Evolutionary conservation across 2,888 invertebrate genomes (phyloP).

Genomic region (Agrochola litura): DNA sequence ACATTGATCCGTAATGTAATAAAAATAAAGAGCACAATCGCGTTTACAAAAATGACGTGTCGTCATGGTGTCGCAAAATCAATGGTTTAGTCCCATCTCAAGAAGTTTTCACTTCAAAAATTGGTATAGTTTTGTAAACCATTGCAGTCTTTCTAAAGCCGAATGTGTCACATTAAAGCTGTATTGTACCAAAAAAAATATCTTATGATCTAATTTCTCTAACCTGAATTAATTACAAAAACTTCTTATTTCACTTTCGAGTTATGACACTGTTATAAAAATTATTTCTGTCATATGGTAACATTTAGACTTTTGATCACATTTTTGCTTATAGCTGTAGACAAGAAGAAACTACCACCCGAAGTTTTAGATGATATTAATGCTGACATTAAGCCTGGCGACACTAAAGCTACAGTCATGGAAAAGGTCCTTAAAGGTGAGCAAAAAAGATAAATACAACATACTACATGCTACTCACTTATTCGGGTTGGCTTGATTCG

Average conservation of each 20-base stretch:
- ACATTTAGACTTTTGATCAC: background rate
- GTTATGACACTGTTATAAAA: background rate
- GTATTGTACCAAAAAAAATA: background rate
- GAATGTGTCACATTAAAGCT: background rate
- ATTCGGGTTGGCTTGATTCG: background rate
- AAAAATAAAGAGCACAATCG: too few relatives aligned
- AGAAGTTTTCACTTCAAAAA: too few relatives aligned
- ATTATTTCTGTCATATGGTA: background rate
- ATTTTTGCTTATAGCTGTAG: constrained; percentile 30
- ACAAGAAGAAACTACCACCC: constrained; percentile 17
- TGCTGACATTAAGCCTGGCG: background rate
- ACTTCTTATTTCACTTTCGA: background rate
- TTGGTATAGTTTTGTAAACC: too few relatives aligned
- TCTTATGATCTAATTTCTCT: background rate
- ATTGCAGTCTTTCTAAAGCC: background rate
- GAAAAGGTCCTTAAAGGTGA: constrained; percentile 24
- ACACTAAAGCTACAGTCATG: constrained; percentile 2
- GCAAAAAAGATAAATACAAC: background rate
- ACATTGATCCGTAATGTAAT: too few relatives aligned
- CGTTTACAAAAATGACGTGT: too few relatives aligned
- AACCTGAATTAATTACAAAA: background rate
- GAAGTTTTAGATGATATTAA: constrained; percentile 46
- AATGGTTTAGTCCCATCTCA: too few relatives aligned
- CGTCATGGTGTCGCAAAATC: too few relatives aligned
- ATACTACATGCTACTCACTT: background rate